These are phyloP conservation scores for Nasonia longicornis DNA, from an alignment of 1,140 invertebrate genomes.

Conservation along the genomic window DNA sequence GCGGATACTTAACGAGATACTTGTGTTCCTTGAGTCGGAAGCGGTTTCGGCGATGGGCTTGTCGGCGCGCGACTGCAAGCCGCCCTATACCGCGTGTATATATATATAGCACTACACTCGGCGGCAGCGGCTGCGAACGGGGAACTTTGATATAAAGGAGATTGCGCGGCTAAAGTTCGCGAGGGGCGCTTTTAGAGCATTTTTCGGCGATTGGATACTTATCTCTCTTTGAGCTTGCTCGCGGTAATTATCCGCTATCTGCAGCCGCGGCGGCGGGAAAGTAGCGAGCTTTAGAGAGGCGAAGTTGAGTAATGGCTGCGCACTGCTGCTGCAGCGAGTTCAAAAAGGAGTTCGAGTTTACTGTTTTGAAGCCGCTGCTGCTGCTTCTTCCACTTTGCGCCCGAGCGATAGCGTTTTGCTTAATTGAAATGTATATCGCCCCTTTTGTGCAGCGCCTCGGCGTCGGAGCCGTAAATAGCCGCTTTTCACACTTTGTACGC, in stretches of 20 bases:
- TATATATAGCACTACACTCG: background rate
- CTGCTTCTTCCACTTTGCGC: slow-evolving; percentile 6
- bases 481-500: too few relatives aligned
- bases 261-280: background rate
- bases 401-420: slow-evolving; percentile 21
- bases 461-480: background rate
- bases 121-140: background rate
- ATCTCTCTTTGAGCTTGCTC: slow-evolving; percentile 42
- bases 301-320: slow-evolving; percentile 35
- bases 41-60: slow-evolving; percentile 28
- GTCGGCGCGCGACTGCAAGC: background rate
- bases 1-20: slow-evolving; percentile 36
- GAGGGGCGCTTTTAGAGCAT: slow-evolving; percentile 37
- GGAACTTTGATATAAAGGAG: slow-evolving; percentile 33
- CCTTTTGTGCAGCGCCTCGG: background rate
- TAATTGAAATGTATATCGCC: slow-evolving; percentile 44
- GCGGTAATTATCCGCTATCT: slow-evolving; percentile 45
- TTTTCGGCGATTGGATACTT: slow-evolving; percentile 46
- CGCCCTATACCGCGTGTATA: background rate
- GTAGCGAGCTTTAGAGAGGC: slow-evolving; percentile 8
- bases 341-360: slow-evolving; percentile 41
- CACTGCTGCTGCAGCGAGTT: background rate
- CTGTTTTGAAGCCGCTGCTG: slow-evolving; percentile 30
- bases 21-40: slow-evolving; percentile 35
- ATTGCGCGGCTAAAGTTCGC: slow-evolving; percentile 12